Evolutionary conservation across 2,113 vertebrate genomes (phyloP), one percentile per base, ranked within the genome.

Genomic region (Pterophyllum scalare): DNA sequence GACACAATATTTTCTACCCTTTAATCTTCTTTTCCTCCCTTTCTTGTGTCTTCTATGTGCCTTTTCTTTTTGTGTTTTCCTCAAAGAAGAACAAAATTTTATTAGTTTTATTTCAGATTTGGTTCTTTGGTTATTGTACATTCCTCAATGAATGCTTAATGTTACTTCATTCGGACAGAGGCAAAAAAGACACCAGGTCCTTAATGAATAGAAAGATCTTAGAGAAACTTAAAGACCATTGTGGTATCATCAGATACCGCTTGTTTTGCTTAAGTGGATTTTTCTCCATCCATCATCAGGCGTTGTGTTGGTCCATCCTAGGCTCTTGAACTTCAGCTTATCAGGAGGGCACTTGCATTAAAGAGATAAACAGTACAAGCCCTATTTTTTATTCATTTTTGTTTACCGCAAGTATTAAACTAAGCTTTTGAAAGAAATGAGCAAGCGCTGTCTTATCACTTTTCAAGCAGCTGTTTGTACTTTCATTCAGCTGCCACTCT

Each of bases 311-410:
- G 67, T 72, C 67, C 67, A 33, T 72, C 2, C 11, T 9, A n/a
- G 26, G 26, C 26, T 72, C 13, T n/a, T 58, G 10, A 84, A 72
- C 38, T 46, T 74, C 49, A 74, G 49, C 57, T 74, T 43, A 65
- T 60, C 76, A 54, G 54, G 12, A 79, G 26, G 52, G 4, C 7
- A 9, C 6, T 49, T 6, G 11, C 7, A 72, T n/a, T 72, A 33
- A 72, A 72, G 26, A 33, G 26, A 72, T 54, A 72, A 72, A 72
- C 46, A 54, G 67, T 72, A 72, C 67, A 33, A 72, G 67, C 49
- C 67, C 6, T 72, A 54, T 72, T 72, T 72, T 56, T 72, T 54
- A 52, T 54, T 28, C 19, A n/a, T 72, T 72, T 54, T 52, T 59
- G 14, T 61, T 67, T 22, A 26, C 24, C 58, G 33, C 19, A 22